A percentile compares a stretch with the other conserved stretches of the same genome.
Conservation (phyloP, 1,140 invertebrate species). For the Drosophila leontia region DNA sequence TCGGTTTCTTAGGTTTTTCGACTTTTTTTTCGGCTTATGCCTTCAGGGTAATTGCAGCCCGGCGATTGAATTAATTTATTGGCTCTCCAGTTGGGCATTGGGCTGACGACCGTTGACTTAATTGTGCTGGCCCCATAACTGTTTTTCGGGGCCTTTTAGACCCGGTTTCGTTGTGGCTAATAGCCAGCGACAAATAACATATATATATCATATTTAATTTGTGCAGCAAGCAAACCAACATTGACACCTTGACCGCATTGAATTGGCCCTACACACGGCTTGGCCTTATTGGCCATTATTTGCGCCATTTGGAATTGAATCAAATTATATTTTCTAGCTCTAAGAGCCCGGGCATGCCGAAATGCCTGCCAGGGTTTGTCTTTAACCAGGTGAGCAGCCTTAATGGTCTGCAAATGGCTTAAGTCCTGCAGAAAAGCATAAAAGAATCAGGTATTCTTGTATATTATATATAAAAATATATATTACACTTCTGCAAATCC, state of each 20-base stretch:
- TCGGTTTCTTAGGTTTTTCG: slow-evolving; percentile 4
- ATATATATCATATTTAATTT: slow-evolving; percentile 37
- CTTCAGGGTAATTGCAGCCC: slow-evolving; percentile 66
- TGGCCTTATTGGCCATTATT: slow-evolving; percentile 74
- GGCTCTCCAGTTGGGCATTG: slow-evolving; percentile 49
- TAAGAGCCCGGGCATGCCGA: slow-evolving; percentile 61
- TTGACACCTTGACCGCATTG: slow-evolving; percentile 80
- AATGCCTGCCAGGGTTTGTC: slow-evolving; percentile 35
- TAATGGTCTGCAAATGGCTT: not conserved
- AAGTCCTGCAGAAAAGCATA: slow-evolving; percentile 18
- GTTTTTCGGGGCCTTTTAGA: slow-evolving; percentile 33
- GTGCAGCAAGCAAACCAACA: slow-evolving; percentile 26
- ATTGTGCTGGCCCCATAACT: slow-evolving; percentile 60
- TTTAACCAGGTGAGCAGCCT: not conserved
- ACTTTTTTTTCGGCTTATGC: slow-evolving; percentile 3
- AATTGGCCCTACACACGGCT: slow-evolving; percentile 28
- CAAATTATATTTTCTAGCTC: slow-evolving; percentile 62
- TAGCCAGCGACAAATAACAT: slow-evolving; percentile 37
- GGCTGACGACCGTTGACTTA: slow-evolving; percentile 64
- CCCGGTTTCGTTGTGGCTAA: slow-evolving; percentile 51
- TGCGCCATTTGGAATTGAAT: slow-evolving; percentile 53
- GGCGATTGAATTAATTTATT: slow-evolving; percentile 78
- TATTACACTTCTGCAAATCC: not conserved
- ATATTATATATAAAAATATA: not conserved
- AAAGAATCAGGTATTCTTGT: not conserved